Evolutionary conservation across 2,113 vertebrate species (phyloP).

Genomic region (Psophia crepitans): DNA sequence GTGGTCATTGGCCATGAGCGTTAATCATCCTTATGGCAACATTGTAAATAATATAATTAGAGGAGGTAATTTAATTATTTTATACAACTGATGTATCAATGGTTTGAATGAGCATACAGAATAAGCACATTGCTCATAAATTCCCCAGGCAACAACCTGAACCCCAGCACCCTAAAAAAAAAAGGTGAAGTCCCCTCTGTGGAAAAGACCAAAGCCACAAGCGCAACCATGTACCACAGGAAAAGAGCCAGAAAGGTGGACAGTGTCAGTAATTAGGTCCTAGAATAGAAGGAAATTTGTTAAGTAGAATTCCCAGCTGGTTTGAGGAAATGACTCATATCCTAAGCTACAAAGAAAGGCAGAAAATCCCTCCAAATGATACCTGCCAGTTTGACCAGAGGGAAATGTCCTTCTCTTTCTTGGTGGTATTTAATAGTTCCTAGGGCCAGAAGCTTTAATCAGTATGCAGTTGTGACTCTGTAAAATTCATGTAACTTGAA

Average conservation of each 20-base stretch:
- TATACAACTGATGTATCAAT: not conserved
- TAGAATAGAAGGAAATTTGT: not conserved
- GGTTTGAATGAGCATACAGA: not conserved
- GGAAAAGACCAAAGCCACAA: not conserved
- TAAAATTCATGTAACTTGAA: not conserved
- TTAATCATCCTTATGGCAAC: not conserved
- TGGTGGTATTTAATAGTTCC: not conserved
- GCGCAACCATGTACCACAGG: not conserved
- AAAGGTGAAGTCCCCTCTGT: not conserved
- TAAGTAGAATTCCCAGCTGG: not conserved
- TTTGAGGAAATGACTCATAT: not conserved
- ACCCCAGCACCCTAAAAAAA: not conserved
- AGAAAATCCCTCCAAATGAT: not conserved
- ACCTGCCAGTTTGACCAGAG: not conserved
- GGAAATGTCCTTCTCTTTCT: not conserved
- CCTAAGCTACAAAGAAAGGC: not conserved
- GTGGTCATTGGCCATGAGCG: not conserved
- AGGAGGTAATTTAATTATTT: not conserved
- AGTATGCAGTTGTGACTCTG: not conserved
- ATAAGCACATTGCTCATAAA: not conserved
- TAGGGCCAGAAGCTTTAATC: not conserved
- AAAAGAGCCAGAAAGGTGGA: not conserved
- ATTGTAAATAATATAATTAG: not conserved
- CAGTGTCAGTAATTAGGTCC: not conserved
- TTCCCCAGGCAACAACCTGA: not conserved